Evolutionary conservation across 1,140 invertebrate genomes (phyloP), one percentile per base, ranked within the genome.

Genomic region (Hycleus cichorii): DNA sequence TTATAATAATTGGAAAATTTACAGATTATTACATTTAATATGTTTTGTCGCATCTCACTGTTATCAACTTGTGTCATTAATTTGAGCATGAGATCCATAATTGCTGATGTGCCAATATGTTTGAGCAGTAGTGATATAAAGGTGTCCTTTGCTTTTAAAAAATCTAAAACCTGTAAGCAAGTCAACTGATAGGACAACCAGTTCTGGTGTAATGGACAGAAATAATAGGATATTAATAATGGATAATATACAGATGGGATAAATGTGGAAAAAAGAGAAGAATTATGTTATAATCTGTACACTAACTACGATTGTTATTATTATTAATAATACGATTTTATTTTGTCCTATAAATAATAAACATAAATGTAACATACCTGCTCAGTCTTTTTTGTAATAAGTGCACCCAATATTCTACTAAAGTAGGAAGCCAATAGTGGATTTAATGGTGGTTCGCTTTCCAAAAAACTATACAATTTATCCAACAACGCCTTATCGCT

Each of bases 351-450:
- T 39, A 6, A 39, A 7, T 7, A 49, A 49, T 46, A 54, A 12
- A 27, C 12, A 39, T 10, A 32, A 10, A 24, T 12, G 4, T n/a
- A 55, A 71, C 75, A 76, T 75, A 89, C 87, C 80, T 84, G 81
- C 73, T 87, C 85, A 71, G 81, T 81, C 74, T 89, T 91, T 70
- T 87, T 83, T 57, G 85, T 84, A 59, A 95, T 83, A 64, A 96
- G 80, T 73, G 91, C 86, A 67, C 90, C 86, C 74, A 97, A 83
- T 50, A 91, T 92, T 83, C 94, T 95, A 75, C 90, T 94, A 78
- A 96, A 95, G 81, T 95, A 97, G 62, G 92, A 95, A 39, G 94
- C 93, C 67, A 97, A 80, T 50, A 98, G 77, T 57, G 95, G 93
- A 80, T 98, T 97, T 45, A 97, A 79, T 39, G 90, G 88, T 70